Evolutionary conservation across 2,113 vertebrate species (phyloP).

Genomic region (Erinaceus europaeus): DNA sequence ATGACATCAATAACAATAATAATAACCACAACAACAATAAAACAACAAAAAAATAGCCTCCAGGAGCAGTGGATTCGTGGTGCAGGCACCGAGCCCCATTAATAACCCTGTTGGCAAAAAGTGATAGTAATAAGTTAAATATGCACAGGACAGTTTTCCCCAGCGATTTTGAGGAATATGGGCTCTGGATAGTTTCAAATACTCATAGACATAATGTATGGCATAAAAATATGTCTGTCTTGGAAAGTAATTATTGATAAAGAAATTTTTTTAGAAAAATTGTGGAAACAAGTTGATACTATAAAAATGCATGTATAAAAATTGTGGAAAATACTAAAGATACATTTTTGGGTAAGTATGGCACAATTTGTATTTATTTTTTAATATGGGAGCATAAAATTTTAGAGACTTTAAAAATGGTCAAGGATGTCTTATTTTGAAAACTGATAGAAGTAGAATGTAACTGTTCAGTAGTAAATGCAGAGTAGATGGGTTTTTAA

Average conservation of each 20-base stretch:
- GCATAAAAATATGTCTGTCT: neutral
- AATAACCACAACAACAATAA: too few species aligned
- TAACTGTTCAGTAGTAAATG: neutral
- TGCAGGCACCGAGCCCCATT: too few species aligned
- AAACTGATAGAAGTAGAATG: neutral
- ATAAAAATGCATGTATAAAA: constrained; percentile 1
- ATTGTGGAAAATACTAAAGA: neutral
- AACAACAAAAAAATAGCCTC: neutral
- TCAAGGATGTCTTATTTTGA: constrained; percentile 4
- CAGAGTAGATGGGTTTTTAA: neutral
- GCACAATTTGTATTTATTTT: constrained; percentile 17
- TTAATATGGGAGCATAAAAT: neutral
- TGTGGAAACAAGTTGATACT: neutral
- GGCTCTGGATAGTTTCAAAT: neutral
- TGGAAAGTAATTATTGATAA: neutral
- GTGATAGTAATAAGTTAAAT: neutral
- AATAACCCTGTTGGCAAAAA: neutral
- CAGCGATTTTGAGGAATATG: neutral
- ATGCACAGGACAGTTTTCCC: neutral
- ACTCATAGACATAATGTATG: neutral
- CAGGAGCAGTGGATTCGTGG: too few species aligned
- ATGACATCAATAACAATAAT: neutral
- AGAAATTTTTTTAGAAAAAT: neutral
- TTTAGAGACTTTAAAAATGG: constrained; percentile 6
- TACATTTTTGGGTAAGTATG: neutral